phyloP scores from a whole-genome alignment of 2,888 invertebrate species.

The Eupithecia dodoneata region DNA sequence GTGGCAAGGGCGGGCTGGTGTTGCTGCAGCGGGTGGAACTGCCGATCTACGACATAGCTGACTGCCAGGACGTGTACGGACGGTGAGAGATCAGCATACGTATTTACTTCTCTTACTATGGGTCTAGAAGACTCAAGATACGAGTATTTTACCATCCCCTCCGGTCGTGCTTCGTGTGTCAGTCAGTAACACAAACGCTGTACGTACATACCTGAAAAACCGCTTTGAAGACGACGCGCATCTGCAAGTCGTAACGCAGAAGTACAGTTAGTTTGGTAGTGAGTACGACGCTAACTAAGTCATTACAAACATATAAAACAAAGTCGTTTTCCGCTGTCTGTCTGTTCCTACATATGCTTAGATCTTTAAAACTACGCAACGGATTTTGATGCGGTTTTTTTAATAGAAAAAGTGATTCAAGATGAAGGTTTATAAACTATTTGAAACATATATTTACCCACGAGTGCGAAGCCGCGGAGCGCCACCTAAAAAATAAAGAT shows the following conservation, averaged over 20 bases:
- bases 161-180: background rate
- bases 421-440: too few relatives aligned
- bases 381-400: too few relatives aligned
- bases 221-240: background rate
- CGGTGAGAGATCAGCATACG: constrained; percentile 49
- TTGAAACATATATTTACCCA: too few relatives aligned
- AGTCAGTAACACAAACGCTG: background rate
- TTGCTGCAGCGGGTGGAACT: constrained; percentile 69
- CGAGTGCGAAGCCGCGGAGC: too few relatives aligned
- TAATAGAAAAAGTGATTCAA: too few relatives aligned
- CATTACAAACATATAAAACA: too few relatives aligned
- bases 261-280: background rate
- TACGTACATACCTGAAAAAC: background rate
- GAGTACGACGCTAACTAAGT: too few relatives aligned
- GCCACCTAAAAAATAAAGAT: too few relatives aligned
- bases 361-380: too few relatives aligned
- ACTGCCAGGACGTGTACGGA: constrained; percentile 75
- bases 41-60: constrained; percentile 70
- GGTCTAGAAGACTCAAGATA: background rate
- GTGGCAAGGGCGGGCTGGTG: constrained; percentile 63
- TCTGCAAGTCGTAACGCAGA: background rate
- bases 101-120: background rate
- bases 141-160: background rate
- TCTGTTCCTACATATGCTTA: too few relatives aligned
- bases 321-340: too few relatives aligned